Conservation (phyloP, 2,113 vertebrate species). For the Tangachromis dhanisi region DNA sequence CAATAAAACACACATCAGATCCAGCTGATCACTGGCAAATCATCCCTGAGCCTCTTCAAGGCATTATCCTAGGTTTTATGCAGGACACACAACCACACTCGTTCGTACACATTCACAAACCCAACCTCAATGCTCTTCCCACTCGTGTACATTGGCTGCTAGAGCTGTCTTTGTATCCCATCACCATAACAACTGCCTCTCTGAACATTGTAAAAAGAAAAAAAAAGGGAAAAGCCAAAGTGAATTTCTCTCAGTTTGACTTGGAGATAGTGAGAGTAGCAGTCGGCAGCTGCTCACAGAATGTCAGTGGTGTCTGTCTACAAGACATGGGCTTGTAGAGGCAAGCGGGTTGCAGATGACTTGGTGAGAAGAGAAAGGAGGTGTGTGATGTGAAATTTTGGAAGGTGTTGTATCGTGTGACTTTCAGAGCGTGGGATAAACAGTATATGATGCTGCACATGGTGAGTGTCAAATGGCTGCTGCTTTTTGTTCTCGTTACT, state of each 20-base stretch:
- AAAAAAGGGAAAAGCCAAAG: slow-evolving; percentile 27
- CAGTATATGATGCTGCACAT: slow-evolving; percentile 37
- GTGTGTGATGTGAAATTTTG: slow-evolving; percentile 16
- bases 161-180: slow-evolving; percentile 68
- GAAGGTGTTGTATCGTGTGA: slow-evolving; percentile 25
- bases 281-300: slow-evolving; percentile 3
- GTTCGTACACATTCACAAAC: slow-evolving; percentile 1
- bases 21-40: slow-evolving; percentile 27
- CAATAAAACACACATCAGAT: slow-evolving; percentile 45
- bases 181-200: slow-evolving; percentile 78
- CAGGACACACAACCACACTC: background rate
- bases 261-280: slow-evolving; percentile 51
- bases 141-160: slow-evolving; percentile 51
- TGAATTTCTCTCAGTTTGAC: slow-evolving; percentile 63
- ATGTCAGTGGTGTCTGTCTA: slow-evolving; percentile 18
- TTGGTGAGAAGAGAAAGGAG: background rate
- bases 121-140: slow-evolving; percentile 43
- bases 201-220: background rate
- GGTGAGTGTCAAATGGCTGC: slow-evolving; percentile 51
- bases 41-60: slow-evolving; percentile 2
- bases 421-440: slow-evolving; percentile 13
- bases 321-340: slow-evolving; percentile 13
- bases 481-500: background rate
- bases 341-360: slow-evolving; percentile 14
- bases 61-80: background rate